Evolutionary conservation across 2,888 invertebrate species (phyloP), one percentile per base, ranked within the genome.

Genomic region (Lithodes maja): DNA sequence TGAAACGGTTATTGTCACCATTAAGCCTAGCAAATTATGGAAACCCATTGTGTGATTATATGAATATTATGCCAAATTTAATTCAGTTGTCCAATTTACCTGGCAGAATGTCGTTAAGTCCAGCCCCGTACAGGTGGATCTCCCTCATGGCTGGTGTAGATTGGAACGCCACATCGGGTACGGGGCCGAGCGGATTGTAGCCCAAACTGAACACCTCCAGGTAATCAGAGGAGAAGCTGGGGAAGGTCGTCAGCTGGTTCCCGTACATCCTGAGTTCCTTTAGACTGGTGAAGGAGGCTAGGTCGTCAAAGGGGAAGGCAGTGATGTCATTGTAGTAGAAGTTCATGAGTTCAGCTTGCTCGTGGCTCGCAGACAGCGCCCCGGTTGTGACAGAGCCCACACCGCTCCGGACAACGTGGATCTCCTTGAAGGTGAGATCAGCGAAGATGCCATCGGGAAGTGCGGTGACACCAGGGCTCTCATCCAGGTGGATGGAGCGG

Each of bases 301-400:
- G 61, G 17, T 75, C 55, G 33, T 52, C 54, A 75, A 86, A 82
- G 33, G 81, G 86, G 9, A 81, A 86, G 15, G 1, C 54, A 12
- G 54, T 15, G 15, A 86, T n/a, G 7, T 74, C 9, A 81, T 86
- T 80, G n/a, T 15, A n/a, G n/a, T 49, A 52, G 55, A 86, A 54
- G 49, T 74, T 7, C 50, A 86, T 50, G 9, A 54, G 12, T 3
- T 74, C 17, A 33, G 75, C 55, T 1, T 69, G n/a, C 33, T 79
- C 33, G n/a, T n/a, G 54, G 33, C 79, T 79, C 17, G 5, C 1
- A 1, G 2, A 5, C 17, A 79, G 53, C 54, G 55, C 55, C 54
- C 53, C 79, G 54, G 54, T n/a, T n/a, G 53, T 54, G 3, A 79
- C 55, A 1, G 15, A 49, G n/a, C 15, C 33, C 79, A 79, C 15